Base-by-base conservation (phyloP, 2,797 vertebrate species). In the Lacerta viridis region DNA sequence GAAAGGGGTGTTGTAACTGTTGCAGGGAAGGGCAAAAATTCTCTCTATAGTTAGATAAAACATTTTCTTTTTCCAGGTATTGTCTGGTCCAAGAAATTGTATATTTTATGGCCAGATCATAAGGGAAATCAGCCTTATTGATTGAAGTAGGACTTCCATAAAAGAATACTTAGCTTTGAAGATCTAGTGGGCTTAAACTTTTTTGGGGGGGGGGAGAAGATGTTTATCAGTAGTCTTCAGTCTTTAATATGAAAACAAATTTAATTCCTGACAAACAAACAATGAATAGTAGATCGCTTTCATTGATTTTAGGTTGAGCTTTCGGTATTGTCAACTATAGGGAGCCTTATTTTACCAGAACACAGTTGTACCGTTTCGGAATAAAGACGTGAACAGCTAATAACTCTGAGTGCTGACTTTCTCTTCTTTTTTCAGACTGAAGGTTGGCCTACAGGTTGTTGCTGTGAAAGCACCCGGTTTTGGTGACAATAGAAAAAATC, bases 401-500 rank as follows among this genome's bases (percentile, higher is more conserved):
- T 13, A 36, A 43, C 23, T 50, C 15, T 5, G 39, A 23, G 11
- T 94, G 33, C 77, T 85, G 88, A 90, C 2, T 66, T 93, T 91
- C 7, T 92, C 46, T 71, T 27, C 50, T 25, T 8, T 75, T 68
- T 20, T 59, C 71, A 99, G 99, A 90, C 94, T 99, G 18, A 99
- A 99, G 94, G 99, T 99, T 88, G 99, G 99, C 33, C 98, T 99
- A 39, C 99, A 99, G 92, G 99, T 99, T 33, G 99, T 99, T 46
- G 99, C 99, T 36, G 98, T 99, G 33, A 99, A 99, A 97, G 99
- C 99, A 20, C 99, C 99, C 10, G 99, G 99, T 78, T 99, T 99
- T 91, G 99, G 99, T 86, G 99, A 99, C 96, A 99, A 99, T 96
- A 97, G 99, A 92, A 99, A 99, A 96, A 99, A 99, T 92, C 99